Evolutionary conservation across 2,888 invertebrate species (phyloP).

Genomic region (Allacma fusca): DNA sequence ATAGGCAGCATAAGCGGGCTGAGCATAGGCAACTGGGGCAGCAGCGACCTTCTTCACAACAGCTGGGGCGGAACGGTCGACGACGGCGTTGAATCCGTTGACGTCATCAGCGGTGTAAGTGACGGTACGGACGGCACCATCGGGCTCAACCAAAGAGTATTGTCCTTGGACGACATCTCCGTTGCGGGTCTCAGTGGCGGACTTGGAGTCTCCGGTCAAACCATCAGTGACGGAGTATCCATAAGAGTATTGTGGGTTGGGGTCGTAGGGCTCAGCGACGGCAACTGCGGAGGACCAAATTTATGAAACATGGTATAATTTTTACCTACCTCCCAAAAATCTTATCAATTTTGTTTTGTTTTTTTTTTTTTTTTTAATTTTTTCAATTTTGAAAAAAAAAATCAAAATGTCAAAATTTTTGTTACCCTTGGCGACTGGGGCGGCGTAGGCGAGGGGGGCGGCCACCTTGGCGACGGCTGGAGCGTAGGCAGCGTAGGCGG

Average conservation of each 20-base stretch:
- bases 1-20: neutral
- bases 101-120: conserved; percentile 46
- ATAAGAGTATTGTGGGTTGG: conserved; percentile 52
- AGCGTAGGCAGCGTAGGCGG: conserved; percentile 18
- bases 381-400: neutral
- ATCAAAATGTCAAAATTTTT: neutral
- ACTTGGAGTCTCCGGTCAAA: conserved; percentile 50
- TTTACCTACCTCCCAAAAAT: neutral
- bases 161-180: conserved; percentile 44
- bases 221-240: conserved; percentile 47
- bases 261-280: conserved; percentile 48
- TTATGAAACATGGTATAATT: neutral
- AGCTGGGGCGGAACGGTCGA: conserved; percentile 34
- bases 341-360: neutral
- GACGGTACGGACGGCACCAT: conserved; percentile 47
- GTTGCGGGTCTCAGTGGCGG: conserved; percentile 29
- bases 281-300: conserved; percentile 17
- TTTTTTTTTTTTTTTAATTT: no score
- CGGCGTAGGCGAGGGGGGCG: neutral
- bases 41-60: conserved; percentile 20
- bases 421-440: conserved; percentile 22
- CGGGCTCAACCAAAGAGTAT: conserved; percentile 47
- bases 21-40: conserved; percentile 23
- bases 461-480: neutral
- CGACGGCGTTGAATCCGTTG: conserved; percentile 48